phyloP scores from a whole-genome alignment of 2,888 invertebrate species.

The Epiperipatus broadwayi region DNA sequence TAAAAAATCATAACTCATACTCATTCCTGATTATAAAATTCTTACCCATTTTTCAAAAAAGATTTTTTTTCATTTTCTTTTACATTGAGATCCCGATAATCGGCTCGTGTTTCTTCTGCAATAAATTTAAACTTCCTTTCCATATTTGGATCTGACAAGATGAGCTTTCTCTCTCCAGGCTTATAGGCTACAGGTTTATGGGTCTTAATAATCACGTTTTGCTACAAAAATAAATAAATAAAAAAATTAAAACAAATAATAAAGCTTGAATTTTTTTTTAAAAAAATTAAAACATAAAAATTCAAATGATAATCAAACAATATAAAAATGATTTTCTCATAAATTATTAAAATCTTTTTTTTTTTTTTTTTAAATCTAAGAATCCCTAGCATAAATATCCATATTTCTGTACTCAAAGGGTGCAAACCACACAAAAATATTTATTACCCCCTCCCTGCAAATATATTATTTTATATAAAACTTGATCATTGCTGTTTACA shows the following conservation, averaged over 20 bases:
- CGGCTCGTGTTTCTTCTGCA: conserved; percentile 62
- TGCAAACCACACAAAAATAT: no score
- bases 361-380: no score
- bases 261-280: not conserved
- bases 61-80: conserved; percentile 29
- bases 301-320: not conserved
- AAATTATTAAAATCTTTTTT: no score
- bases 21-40: no score
- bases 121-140: conserved; percentile 68
- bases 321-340: no score
- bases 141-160: conserved; percentile 50
- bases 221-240: not conserved
- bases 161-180: conserved; percentile 33
- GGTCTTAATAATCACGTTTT: conserved; percentile 13
- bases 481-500: no score
- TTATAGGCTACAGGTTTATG: conserved; percentile 41
- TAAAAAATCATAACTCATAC: no score
- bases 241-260: not conserved
- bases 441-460: no score
- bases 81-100: conserved; percentile 44
- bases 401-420: no score
- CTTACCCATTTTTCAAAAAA: not conserved
- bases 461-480: no score
- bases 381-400: no score
- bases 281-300: no score